Evolutionary conservation across 2,888 invertebrate genomes (phyloP).

Genomic region (Ectemnius cavifrons): DNA sequence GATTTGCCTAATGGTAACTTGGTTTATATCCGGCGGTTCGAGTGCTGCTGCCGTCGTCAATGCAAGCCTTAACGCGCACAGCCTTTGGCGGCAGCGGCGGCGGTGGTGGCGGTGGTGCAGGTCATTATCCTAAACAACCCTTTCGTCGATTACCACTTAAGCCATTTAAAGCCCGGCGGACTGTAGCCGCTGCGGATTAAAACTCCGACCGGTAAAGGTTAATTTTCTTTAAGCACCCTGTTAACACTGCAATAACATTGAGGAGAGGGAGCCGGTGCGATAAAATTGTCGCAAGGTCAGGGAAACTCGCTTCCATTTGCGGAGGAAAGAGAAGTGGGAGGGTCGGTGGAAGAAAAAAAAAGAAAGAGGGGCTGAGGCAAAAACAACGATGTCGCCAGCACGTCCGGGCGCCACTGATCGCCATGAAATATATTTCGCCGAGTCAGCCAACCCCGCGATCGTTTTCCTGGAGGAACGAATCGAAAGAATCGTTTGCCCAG

Average conservation of each 20-base stretch:
- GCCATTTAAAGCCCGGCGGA: constrained; percentile 53
- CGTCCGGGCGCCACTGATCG: constrained; percentile 54
- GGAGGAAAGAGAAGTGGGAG: constrained; percentile 1
- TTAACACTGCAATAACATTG: constrained; percentile 64
- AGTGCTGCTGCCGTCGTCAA: not conserved
- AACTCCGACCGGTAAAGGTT: constrained; percentile 59
- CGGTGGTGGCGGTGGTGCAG: not conserved
- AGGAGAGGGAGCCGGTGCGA: constrained; percentile 28
- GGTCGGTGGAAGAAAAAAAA: constrained; percentile 1
- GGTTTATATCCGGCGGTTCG: constrained; percentile 21
- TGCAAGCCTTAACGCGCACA: not conserved
- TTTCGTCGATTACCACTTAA: constrained; percentile 57
- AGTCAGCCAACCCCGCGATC: constrained; percentile 63
- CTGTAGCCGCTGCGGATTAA: constrained; percentile 55
- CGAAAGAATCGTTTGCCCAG: constrained; percentile 39
- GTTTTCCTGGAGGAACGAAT: constrained; percentile 58
- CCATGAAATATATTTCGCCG: constrained; percentile 68
- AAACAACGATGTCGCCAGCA: constrained; percentile 62
- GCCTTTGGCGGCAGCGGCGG: constrained; percentile 7
- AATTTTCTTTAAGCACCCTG: constrained; percentile 61
- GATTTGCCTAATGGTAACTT: constrained; percentile 30
- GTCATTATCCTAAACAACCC: constrained; percentile 54
- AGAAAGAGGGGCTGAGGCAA: constrained; percentile 19
- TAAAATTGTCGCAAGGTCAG: constrained; percentile 51
- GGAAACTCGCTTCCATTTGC: constrained; percentile 19